Evolutionary conservation across 2,888 invertebrate genomes (phyloP).

Genomic region (Acanthopleura granulata): DNA sequence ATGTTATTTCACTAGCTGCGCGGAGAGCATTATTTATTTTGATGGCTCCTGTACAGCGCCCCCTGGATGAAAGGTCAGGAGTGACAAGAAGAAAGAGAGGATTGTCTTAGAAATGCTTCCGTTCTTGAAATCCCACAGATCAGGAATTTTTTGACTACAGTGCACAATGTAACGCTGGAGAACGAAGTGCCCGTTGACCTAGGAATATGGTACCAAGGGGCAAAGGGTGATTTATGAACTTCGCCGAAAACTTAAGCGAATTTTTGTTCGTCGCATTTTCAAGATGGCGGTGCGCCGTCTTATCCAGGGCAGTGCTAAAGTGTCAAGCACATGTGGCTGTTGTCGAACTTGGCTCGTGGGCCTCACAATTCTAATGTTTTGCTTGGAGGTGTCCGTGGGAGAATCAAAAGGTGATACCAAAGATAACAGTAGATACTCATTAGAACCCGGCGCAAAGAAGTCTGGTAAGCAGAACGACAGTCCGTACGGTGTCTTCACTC

Average conservation of each 20-base stretch:
- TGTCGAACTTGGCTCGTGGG: slow-evolving; percentile 5
- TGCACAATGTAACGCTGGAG: neutral
- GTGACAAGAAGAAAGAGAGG: slow-evolving; percentile 17
- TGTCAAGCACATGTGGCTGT: slow-evolving; percentile 15
- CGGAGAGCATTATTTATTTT: slow-evolving; percentile 18
- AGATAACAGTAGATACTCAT: neutral
- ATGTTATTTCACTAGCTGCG: neutral
- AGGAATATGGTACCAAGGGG: neutral
- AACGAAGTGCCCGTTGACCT: neutral
- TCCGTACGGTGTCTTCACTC: slow-evolving; percentile 17
- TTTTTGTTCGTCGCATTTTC: slow-evolving; percentile 11
- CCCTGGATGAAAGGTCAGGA: slow-evolving; percentile 12
- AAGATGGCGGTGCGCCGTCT: slow-evolving; percentile 13
- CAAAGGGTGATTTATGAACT: slow-evolving; percentile 1
- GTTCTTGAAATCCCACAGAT: no score
- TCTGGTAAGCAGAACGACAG: neutral
- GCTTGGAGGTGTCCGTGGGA: neutral
- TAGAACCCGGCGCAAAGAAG: neutral
- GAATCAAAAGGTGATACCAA: neutral
- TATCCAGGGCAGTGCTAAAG: neutral
- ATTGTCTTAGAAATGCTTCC: no score
- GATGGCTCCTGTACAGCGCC: slow-evolving; percentile 6
- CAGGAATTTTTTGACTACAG: neutral
- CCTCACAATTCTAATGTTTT: neutral
- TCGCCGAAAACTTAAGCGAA: neutral